phyloP scores from a whole-genome alignment of 2,888 invertebrate genomes.

The Barypeithes pellucidus region DNA sequence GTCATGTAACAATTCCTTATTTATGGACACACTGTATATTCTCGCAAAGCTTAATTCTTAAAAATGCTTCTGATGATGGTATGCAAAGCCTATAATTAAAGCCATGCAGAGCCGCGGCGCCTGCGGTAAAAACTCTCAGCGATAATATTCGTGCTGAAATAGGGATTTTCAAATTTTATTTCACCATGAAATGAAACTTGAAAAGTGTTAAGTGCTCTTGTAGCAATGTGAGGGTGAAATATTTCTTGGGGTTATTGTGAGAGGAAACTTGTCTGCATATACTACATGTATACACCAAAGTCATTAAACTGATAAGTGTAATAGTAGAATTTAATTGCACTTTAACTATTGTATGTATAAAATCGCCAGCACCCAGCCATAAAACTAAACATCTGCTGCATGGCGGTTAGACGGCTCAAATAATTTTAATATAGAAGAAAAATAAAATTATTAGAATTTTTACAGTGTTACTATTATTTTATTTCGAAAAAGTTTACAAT shows the following conservation, averaged over 20 bases:
- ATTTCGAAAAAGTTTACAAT: too few relatives aligned
- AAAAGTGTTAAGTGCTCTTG: conserved; percentile 4
- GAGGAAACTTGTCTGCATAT: not conserved
- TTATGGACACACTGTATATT: not conserved
- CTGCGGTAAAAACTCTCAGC: conserved; percentile 5
- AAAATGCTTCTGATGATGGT: not conserved
- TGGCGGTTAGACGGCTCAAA: too few relatives aligned
- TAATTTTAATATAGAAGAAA: too few relatives aligned
- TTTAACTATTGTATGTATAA: too few relatives aligned
- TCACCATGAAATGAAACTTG: conserved; percentile 9
- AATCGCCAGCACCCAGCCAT: too few relatives aligned
- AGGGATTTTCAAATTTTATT: conserved; percentile 18
- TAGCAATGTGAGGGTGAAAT: conserved; percentile 1
- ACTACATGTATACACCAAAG: not conserved
- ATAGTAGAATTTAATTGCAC: too few relatives aligned
- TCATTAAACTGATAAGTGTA: not conserved
- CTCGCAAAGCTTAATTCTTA: not conserved
- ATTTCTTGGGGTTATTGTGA: not conserved
- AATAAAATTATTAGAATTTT: too few relatives aligned
- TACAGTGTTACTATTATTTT: too few relatives aligned
- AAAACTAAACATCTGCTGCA: too few relatives aligned
- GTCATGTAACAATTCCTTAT: too few relatives aligned
- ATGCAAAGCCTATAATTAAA: conserved; percentile 16
- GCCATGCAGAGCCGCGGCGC: not conserved
- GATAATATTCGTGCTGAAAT: conserved; percentile 22